phyloP scores from a whole-genome alignment of 64 coral and sea anemone genomes.

The Exaiptasia diaphana region DNA sequence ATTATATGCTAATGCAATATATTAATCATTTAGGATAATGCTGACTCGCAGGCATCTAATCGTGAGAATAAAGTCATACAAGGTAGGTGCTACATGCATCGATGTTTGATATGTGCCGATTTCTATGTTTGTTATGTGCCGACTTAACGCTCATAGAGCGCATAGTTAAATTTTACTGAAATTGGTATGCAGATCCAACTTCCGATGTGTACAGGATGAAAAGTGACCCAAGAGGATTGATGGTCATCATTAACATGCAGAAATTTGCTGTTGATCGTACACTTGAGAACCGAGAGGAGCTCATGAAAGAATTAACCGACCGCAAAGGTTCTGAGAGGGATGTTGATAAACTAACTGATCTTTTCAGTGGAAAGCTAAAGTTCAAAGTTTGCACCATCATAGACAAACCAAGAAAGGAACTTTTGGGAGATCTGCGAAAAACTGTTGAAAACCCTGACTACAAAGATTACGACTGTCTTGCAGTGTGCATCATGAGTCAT shows the following conservation, averaged over 20 bases:
- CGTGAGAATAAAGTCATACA: too few species aligned
- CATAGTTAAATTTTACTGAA: too few species aligned
- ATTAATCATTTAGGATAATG: too few species aligned
- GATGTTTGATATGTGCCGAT: too few species aligned
- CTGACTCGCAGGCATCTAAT: too few species aligned
- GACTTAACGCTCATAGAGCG: too few species aligned
- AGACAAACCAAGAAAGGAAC: not conserved
- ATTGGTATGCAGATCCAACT: too few species aligned
- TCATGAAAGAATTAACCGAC: too few species aligned
- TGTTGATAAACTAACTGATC: not conserved
- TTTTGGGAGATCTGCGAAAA: not conserved
- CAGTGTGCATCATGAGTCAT: constrained; percentile 78
- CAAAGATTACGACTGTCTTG: constrained; percentile 44
- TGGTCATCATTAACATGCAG: not conserved
- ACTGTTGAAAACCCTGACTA: not conserved
- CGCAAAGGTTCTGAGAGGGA: constrained; percentile 33
- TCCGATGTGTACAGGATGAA: not conserved
- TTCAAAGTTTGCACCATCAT: constrained; percentile 17
- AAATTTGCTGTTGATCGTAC: not conserved
- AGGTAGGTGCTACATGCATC: too few species aligned
- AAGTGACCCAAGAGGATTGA: not conserved
- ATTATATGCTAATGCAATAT: too few species aligned
- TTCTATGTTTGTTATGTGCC: too few species aligned
- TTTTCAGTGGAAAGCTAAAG: constrained; percentile 38
- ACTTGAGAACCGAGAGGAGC: not conserved